Conservation (phyloP, 2,797 vertebrate genomes). For the Todus mexicanus region DNA sequence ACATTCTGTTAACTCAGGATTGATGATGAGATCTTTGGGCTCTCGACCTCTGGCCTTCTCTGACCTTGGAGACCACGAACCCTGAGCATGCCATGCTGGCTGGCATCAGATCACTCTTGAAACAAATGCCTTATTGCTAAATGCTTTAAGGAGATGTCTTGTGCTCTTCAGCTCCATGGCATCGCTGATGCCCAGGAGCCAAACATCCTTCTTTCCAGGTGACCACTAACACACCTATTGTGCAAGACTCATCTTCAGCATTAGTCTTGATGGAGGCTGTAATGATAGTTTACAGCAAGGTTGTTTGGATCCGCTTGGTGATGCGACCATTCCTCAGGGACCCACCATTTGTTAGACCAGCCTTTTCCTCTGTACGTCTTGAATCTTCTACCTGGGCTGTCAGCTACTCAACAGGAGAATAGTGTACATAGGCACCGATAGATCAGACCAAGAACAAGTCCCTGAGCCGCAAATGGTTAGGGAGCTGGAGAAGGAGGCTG, state of each 20-base stretch:
- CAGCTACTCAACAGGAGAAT: neutral
- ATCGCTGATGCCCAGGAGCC: neutral
- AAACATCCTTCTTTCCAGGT: neutral
- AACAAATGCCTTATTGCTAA: neutral
- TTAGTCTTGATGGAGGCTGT: neutral
- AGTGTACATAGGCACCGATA: neutral
- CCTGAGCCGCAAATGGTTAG: neutral
- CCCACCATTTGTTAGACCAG: neutral
- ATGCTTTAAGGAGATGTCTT: neutral
- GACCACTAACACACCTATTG: neutral
- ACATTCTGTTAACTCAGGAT: neutral
- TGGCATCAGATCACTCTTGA: neutral
- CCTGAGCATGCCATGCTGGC: neutral
- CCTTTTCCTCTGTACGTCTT: neutral
- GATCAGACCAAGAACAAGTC: neutral
- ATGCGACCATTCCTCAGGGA: neutral
- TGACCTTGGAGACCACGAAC: neutral
- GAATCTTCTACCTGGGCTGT: neutral
- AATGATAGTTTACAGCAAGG: neutral
- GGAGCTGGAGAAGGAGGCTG: neutral
- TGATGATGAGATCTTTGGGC: neutral
- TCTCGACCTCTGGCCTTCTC: neutral
- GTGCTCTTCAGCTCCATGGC: accelerated
- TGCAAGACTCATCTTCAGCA: neutral
- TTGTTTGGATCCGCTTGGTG: neutral